Base-by-base conservation (phyloP, 2,797 vertebrate genomes). In the Karalla daura region DNA sequence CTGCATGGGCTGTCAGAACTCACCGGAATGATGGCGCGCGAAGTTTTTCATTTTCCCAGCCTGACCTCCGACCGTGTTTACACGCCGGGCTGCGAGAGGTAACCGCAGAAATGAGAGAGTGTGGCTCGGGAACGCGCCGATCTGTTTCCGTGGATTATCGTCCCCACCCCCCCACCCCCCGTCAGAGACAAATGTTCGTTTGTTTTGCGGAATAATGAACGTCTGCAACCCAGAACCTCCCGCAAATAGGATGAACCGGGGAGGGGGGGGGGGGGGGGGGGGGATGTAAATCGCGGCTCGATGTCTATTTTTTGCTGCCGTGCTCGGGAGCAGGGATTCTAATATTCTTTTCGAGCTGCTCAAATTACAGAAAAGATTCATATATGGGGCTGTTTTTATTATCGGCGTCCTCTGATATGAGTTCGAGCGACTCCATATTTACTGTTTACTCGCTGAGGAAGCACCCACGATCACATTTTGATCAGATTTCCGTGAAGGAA, bases 141-240 rank as follows among this genome's bases (percentile, higher is more conserved):
- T 80, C 51, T 66, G 46, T 17, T 35, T 23, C 3, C 0, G 39
- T 5, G 17, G 11, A 5, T 27, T 18, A 17, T 30, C 5, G 2
- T 68, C 63, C 30, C 70, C 41, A 39, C 24, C 49, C 11, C 5
- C 52, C 2, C 1, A 18, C 70, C 41, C 39, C 24, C 49, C 11
- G 6, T 51, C 2, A 1, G 21, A 62, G 77, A 74, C 39, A 61
- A 73, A 83, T 75, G 70, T 66, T 21, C 12, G 70, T 74, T 56
- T 79, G 64, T 80, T 78, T 70, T 28, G 17, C 54, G 47, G 35
- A 55, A 45, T 63, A 78, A 81, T 70, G 62, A 73, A 77, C 20
- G 61, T 54, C n/a, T 64, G 37, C 63, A 67, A 49, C 76, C 28
- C 55, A 69, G 83, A n/a, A n/a, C 63, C 54, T 37, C 25, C 40